Percentiles rank a stretch among this genome's conserved stretches.
These are phyloP conservation scores for Yponomeuta evonymella DNA, from an alignment of 2,888 invertebrate genomes.

Conservation along the genomic window DNA sequence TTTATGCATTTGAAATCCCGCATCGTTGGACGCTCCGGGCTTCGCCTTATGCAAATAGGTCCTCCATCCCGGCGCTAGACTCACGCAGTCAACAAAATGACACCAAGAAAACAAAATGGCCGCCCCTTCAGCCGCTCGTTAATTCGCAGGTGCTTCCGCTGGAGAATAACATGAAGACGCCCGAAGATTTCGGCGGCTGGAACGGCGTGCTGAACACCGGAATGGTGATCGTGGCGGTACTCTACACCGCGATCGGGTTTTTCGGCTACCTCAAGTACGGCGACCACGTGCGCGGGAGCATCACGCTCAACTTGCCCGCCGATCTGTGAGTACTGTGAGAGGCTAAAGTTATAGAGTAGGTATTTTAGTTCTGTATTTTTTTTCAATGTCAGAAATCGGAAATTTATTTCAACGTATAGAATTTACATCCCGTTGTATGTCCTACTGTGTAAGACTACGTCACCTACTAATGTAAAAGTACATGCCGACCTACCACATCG, in stretches of 20 bases:
- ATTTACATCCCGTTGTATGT: too few species aligned
- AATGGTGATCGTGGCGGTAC: slow-evolving; percentile 88
- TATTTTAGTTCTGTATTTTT: too few species aligned
- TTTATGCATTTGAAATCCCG: too few species aligned
- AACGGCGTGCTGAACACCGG: slow-evolving; percentile 92
- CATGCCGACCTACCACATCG: too few species aligned
- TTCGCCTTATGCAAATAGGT: too few species aligned
- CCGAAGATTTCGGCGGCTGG: slow-evolving; percentile 89
- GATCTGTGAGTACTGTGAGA: slow-evolving; percentile 77
- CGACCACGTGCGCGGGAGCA: slow-evolving; percentile 86
- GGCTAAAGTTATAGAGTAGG: neutral
- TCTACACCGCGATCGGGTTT: slow-evolving; percentile 92
- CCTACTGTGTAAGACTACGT: too few species aligned
- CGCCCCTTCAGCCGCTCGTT: neutral
- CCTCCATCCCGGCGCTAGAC: too few species aligned
- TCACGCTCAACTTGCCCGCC: slow-evolving; percentile 89
- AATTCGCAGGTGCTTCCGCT: slow-evolving; percentile 86
- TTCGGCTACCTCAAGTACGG: slow-evolving; percentile 95
- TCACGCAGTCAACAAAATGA: too few species aligned
- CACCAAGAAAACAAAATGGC: neutral
- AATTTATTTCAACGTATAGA: too few species aligned
- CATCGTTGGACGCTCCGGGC: too few species aligned
- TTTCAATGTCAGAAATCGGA: too few species aligned
- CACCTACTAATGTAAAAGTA: too few species aligned
- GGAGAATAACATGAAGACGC: slow-evolving; percentile 93